Conservation (phyloP, 2,888 invertebrate species). For the Drosophila hawaiiensis region DNA sequence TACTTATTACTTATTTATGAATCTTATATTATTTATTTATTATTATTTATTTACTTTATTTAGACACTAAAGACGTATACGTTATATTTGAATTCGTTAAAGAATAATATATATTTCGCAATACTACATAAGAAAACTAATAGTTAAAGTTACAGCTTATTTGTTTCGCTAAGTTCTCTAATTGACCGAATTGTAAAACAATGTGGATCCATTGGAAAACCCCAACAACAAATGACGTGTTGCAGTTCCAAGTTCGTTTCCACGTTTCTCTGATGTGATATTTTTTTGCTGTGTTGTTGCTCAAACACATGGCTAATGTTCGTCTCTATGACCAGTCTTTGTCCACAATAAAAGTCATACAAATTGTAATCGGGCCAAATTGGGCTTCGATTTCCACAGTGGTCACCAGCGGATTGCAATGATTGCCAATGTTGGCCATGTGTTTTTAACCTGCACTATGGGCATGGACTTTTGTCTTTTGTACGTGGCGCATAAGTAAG, state of each 20-base stretch:
- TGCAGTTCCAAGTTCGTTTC: not conserved
- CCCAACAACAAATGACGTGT: not conserved
- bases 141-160: not conserved
- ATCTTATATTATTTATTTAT: not conserved
- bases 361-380: not conserved
- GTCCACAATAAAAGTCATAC: not conserved
- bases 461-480: conserved; percentile 53
- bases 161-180: not conserved
- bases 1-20: not conserved
- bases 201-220: not conserved
- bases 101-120: not conserved
- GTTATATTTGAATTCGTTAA: not conserved
- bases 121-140: not conserved
- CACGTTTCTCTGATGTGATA: not conserved
- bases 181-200: not conserved
- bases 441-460: conserved; percentile 77
- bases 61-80: not conserved
- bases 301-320: not conserved
- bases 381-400: conserved; percentile 54
- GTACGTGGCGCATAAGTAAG: conserved; percentile 27
- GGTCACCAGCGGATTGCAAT: conserved; percentile 7
- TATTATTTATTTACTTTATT: not conserved
- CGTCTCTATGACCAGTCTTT: not conserved
- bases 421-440: conserved; percentile 44
- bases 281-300: not conserved